Conservation (phyloP, 2,113 vertebrate genomes). For the Anas platyrhynchos region DNA sequence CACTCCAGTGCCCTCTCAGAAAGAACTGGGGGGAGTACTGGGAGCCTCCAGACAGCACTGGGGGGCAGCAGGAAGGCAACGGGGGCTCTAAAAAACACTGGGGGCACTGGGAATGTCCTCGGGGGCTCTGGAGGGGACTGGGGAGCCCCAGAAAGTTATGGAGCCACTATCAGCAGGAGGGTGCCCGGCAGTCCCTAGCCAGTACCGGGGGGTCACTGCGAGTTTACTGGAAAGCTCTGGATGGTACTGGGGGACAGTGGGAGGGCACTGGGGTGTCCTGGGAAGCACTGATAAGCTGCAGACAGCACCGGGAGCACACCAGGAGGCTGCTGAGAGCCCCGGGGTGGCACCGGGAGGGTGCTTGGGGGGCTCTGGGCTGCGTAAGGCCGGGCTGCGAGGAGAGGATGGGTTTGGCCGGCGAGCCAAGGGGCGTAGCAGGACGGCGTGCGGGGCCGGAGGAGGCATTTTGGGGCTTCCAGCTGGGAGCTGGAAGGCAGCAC, state of each 20-base stretch:
- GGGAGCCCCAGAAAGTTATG: too few species aligned
- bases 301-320: neutral
- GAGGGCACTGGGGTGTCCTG: neutral
- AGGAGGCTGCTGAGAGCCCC: neutral
- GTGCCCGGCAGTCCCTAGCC: too few species aligned
- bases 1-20: too few species aligned
- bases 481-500: neutral
- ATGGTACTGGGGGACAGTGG: neutral
- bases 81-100: too few species aligned
- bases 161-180: too few species aligned
- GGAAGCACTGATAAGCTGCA: neutral
- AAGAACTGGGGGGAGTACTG: too few species aligned
- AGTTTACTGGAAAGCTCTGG: neutral
- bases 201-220: too few species aligned
- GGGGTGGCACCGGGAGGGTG: neutral
- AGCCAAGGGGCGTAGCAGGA: constrained; percentile 20
- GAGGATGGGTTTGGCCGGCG: neutral
- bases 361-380: neutral
- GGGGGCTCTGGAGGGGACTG: too few species aligned
- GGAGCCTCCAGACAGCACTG: too few species aligned
- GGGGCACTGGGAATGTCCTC: too few species aligned
- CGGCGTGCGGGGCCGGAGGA: neutral
- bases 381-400: neutral
- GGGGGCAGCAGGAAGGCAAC: too few species aligned
- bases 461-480: neutral